Base-by-base conservation (phyloP, 1,140 invertebrate species). In the Achroia grisella region DNA sequence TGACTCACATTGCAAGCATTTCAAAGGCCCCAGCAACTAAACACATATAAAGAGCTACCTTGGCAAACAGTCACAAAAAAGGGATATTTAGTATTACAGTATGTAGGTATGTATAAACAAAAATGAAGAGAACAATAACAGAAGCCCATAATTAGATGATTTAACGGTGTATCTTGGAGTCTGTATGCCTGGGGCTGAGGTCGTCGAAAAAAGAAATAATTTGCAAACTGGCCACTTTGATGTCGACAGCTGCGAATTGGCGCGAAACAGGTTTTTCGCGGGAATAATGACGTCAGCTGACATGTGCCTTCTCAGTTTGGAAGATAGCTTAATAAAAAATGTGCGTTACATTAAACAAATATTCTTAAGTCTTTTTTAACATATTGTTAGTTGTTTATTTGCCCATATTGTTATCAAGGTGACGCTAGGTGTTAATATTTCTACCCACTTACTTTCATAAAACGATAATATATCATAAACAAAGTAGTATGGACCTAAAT, bases 181-280 rank as follows among this genome's bases (percentile, higher is more conserved):
- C 65, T 73, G 71, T 67, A 63, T 43, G 58, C 56, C 51, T 51
- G 51, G 44, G 60, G 55, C 63, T 59, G 52, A 53, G 43, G 62
- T 52, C 52, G 41, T 67, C 49, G 59, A 66, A 71, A 71, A 72
- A 53, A 65, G 68, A 62, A 48, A 39, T 42, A 63, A 76, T 71
- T 71, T 51, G 60, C 63, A 52, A 60, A 50, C 63, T 61, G 49
- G 66, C 72, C 75, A 58, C 70, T 71, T 77, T 65, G 53, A 62
- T 60, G 64, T 52, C 71, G 75, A 79, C 77, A 84, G 77, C 77
- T 81, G 77, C 77, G 75, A 79, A 83, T 71, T 76, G 73, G 67
- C 74, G 74, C 73, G 67, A 75, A 84, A 80, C 77, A 63, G 75
- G 77, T 81, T 83, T 58, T 71, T 52, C 60, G 64, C 56, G 55